A percentile compares a stretch with the other conserved stretches of the same genome.
phyloP scores from a whole-genome alignment of 1,140 invertebrate species.

The Periplaneta americana region DNA sequence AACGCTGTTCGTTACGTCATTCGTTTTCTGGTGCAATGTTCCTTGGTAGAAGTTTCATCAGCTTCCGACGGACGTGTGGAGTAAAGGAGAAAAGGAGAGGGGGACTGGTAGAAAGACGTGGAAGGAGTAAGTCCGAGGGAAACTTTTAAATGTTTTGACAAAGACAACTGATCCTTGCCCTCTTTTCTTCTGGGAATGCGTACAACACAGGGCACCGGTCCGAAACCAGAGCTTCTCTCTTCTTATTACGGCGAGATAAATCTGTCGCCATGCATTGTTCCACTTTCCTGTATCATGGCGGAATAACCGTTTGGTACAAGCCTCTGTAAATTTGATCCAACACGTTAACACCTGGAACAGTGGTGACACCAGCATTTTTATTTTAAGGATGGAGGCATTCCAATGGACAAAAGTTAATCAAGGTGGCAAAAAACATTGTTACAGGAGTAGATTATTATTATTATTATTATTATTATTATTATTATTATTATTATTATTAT shows the following conservation, averaged over 20 bases:
- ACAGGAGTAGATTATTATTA: too few species aligned
- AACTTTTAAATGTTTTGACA: not conserved
- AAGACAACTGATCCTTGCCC: not conserved
- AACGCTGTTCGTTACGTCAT: not conserved
- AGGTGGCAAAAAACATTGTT: too few species aligned
- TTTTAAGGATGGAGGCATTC: too few species aligned
- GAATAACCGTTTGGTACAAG: not conserved
- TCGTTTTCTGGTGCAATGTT: not conserved
- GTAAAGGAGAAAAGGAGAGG: not conserved
- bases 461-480: too few species aligned
- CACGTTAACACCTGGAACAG: too few species aligned
- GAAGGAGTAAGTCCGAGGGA: too few species aligned
- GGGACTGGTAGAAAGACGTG: not conserved
- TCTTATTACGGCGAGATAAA: not conserved
- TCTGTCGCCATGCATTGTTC: not conserved
- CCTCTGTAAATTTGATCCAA: too few species aligned
- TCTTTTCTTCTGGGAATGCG: not conserved
- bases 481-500: too few species aligned
- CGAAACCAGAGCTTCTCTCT: not conserved
- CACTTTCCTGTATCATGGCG: not conserved
- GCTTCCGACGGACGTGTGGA: not conserved
- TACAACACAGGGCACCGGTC: not conserved
- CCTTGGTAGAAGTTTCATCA: not conserved
- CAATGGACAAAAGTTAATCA: too few species aligned
- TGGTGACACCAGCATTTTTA: too few species aligned